Base-by-base conservation (phyloP, 1,140 invertebrate species). In the Harpegnathos saltator region DNA sequence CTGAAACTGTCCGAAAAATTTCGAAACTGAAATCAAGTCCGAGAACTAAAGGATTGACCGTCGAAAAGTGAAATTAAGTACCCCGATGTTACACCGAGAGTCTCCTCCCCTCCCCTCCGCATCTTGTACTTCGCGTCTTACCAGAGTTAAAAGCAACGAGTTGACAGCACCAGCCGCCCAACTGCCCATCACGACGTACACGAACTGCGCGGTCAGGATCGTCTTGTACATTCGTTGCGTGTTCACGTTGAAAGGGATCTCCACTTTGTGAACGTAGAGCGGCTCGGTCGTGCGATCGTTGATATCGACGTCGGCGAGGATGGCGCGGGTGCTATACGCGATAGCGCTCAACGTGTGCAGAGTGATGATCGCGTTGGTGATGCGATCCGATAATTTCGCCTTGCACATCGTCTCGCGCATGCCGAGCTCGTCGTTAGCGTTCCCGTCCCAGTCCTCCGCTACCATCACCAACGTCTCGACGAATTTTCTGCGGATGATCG, bases 401-500 rank as follows among this genome's bases (percentile, higher is more conserved):
- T 66, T 77, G 11, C 3, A 22, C 2, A 77, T 54, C 9, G 24
- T 66, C 22, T 77, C 48, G 0, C n/a, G 48, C 61, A 77, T 66
- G 29, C 17, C 15, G 15, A 54, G 24, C 12, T 77, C 50, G 12
- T 9, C 66, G 15, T 77, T 11, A 62, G 19, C 48, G 26, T 33
- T 66, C 38, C 17, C 62, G 14, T 77, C 15, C 74, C 61, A 77
- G 15, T 80, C 65, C 22, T 80, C 22, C 52, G 52, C 9, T 7
- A 69, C 44, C 52, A 69, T 59, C n/a, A 54, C 5, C 52, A 80
- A 48, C 11, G 33, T 80, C 22, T 69, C 33, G 52, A 59, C 48
- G 19, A 80, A 58, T 69, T 80, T 17, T 69, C 75, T 80, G 33
- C 44, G 52, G 33, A 80, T 29, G 63, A 78, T 58, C 58, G 52